Percentiles rank a stretch among this genome's conserved stretches.
Evolutionary conservation across 1,140 invertebrate species (phyloP).

Genomic region (Eurosta solidaginis): DNA sequence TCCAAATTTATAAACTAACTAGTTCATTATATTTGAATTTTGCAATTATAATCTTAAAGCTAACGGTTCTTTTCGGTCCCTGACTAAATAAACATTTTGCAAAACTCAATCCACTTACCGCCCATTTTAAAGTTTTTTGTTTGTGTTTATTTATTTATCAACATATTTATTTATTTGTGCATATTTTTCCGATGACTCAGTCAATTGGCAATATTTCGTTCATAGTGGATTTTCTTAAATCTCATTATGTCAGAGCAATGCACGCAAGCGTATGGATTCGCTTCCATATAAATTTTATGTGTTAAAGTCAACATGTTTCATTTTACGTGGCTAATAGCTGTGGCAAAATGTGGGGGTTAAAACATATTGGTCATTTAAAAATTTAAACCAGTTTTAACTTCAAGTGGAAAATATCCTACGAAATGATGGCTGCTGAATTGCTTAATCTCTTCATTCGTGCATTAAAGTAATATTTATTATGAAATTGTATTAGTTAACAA

Average conservation of each 20-base stretch:
- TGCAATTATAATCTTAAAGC: too few relatives aligned
- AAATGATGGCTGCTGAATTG: too few relatives aligned
- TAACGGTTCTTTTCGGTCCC: too few relatives aligned
- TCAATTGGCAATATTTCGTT: slow-evolving; percentile 24
- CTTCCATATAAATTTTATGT: not conserved
- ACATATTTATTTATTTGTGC: not conserved
- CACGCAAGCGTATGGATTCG: not conserved
- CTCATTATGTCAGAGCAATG: not conserved
- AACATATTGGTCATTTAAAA: not conserved
- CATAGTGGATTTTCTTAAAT: not conserved
- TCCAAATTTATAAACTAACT: too few relatives aligned
- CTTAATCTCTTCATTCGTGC: too few relatives aligned
- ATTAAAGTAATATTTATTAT: too few relatives aligned
- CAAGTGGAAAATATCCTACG: too few relatives aligned
- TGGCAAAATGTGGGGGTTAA: not conserved
- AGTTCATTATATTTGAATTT: too few relatives aligned
- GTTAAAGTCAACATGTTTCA: slow-evolving; percentile 18
- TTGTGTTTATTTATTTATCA: not conserved
- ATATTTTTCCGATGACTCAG: slow-evolving; percentile 24
- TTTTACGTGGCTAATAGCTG: slow-evolving; percentile 11
- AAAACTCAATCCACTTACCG: too few relatives aligned
- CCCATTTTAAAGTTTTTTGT: not conserved
- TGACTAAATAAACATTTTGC: too few relatives aligned
- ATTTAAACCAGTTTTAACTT: too few relatives aligned
- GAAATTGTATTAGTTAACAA: too few relatives aligned